Evolutionary conservation across 2,797 vertebrate genomes (phyloP), one percentile per base, ranked within the genome.

Genomic region (Miichthys miiuy): DNA sequence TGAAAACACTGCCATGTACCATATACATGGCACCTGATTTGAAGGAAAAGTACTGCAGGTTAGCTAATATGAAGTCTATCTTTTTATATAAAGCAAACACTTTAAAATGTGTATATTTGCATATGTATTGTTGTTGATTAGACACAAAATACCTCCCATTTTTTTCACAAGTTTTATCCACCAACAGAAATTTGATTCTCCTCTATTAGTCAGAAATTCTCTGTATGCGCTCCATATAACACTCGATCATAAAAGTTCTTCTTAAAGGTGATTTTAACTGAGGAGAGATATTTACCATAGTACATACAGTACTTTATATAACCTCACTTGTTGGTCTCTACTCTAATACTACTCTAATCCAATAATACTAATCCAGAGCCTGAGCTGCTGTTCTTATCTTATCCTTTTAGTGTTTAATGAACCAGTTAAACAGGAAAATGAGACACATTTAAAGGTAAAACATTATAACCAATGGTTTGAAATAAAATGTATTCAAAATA

Each of bases 361-460:
- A 63, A 47, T 60, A 52, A 51, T 46, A 51, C 44, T n/a, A n/a
- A 46, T 60, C 14, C 18, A 62, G 46, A 16, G 21, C 46, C 44
- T 51, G 23, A 69, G 52, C 66, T 47, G 38, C 23, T 62, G 34
- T 44, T 76, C 54, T 25, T 64, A 57, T 58, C 30, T 68, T 50
- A 54, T 75, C 34, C 41, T 57, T 51, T 27, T 5, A 60, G 20
- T 51, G 46, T 30, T 66, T 51, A n/a, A 48, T 54, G 50, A 71
- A 51, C 56, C 42, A 18, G 11, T n/a, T 56, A 46, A 27, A 41
- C 6, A 27, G 38, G 12, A 38, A 21, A 25, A 61, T 38, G 8
- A 38, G 34, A 27, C 4, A 27, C 8, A 3, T 3, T 58, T 67
- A 18, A 27, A 66, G 52, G 34, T 52, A 6, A 51, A 17, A 52